Conservation (phyloP, 2,888 invertebrate genomes). For the Epinotia demarniana region DNA sequence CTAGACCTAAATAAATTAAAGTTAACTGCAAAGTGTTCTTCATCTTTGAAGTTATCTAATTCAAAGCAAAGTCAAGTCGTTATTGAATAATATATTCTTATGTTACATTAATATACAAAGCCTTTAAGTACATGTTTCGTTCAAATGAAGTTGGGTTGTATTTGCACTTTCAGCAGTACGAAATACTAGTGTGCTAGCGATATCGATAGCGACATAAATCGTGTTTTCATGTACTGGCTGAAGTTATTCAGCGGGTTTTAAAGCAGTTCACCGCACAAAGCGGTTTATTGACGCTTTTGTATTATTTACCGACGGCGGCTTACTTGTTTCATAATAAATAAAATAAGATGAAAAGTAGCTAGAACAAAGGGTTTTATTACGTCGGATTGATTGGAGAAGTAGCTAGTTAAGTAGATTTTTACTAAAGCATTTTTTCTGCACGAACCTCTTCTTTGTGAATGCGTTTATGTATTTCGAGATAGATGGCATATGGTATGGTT, state of each 20-base stretch:
- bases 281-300: conserved; percentile 56
- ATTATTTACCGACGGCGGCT: conserved; percentile 12
- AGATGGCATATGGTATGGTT: background rate
- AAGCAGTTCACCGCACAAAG: conserved; percentile 52
- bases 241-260: conserved; percentile 50
- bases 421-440: background rate
- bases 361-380: background rate
- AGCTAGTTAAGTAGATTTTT: background rate
- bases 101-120: background rate
- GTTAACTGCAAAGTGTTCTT: background rate
- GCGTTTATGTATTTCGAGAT: background rate
- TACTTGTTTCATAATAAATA: background rate
- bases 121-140: conserved; percentile 20
- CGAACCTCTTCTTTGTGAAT: background rate
- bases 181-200: background rate
- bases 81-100: conserved; percentile 2
- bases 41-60: conserved; percentile 3
- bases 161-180: background rate
- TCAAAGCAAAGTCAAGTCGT: conserved; percentile 6
- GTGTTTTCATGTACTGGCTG: conserved; percentile 35
- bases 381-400: background rate
- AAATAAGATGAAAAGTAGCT: background rate
- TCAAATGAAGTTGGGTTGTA: conserved; percentile 13
- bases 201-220: conserved; percentile 26
- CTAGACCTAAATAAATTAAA: background rate